Evolutionary conservation across 2,113 vertebrate species (phyloP).

Genomic region (Osmerus mordax): DNA sequence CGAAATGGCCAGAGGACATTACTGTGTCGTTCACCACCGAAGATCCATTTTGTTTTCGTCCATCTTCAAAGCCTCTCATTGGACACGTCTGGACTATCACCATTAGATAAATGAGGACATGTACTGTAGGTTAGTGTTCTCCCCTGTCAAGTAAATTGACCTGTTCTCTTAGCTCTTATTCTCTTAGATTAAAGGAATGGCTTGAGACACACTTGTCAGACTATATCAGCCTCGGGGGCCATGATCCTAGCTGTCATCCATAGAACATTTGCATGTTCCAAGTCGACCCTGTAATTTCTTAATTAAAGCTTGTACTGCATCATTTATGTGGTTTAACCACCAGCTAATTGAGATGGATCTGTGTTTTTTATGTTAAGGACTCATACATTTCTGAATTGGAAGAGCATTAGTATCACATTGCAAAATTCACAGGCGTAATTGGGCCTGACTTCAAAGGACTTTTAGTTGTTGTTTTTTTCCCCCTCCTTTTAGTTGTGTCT

Average conservation of each 20-base stretch:
- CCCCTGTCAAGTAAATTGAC: too few relatives aligned
- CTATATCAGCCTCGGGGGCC: too few relatives aligned
- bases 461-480: neutral
- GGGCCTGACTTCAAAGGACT: slow-evolving; percentile 32
- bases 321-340: slow-evolving; percentile 1
- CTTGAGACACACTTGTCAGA: too few relatives aligned
- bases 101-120: too few relatives aligned
- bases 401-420: slow-evolving; percentile 20
- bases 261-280: slow-evolving; percentile 20
- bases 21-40: too few relatives aligned
- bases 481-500: slow-evolving; percentile 12
- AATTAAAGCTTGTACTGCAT: slow-evolving; percentile 6
- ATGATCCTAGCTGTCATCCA: slow-evolving; percentile 13
- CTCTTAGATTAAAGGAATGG: too few relatives aligned
- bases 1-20: too few relatives aligned
- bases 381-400: slow-evolving; percentile 13
- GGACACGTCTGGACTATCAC: too few relatives aligned
- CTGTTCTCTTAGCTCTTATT: too few relatives aligned
- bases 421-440: slow-evolving; percentile 29
- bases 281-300: neutral
- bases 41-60: too few relatives aligned
- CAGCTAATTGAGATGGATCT: slow-evolving; percentile 16
- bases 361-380: slow-evolving; percentile 5
- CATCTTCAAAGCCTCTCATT: too few relatives aligned
- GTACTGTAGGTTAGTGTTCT: too few relatives aligned